Conservation (phyloP, 2,113 vertebrate species). For the Rhinoptilus africanus region DNA sequence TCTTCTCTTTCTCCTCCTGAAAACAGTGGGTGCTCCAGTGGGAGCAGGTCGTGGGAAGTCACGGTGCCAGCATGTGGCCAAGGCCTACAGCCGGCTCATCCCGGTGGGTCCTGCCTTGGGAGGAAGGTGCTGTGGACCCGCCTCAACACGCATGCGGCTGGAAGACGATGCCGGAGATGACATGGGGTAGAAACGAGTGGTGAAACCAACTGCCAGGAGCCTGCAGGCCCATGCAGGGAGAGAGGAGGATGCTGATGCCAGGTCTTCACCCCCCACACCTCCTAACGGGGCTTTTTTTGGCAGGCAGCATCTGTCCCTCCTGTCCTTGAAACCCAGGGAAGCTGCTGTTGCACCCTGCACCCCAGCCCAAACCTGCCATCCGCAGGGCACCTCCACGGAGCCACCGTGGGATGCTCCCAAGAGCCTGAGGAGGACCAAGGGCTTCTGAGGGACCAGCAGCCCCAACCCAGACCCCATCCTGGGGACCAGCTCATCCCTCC, state of each 20-base stretch:
- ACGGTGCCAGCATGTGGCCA: accelerated
- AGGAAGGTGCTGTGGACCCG: background rate
- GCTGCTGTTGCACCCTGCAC: background rate
- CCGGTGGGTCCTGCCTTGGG: background rate
- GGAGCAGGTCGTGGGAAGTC: background rate
- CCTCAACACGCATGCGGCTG: background rate
- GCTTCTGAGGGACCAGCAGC: background rate
- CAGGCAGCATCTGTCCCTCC: background rate
- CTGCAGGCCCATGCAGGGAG: accelerated
- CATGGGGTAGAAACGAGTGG: accelerated
- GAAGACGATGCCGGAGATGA: background rate
- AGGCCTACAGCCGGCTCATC: background rate
- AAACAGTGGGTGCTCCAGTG: accelerated
- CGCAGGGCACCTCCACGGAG: background rate
- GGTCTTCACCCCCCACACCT: background rate
- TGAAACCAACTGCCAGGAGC: background rate
- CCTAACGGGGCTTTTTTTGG: background rate
- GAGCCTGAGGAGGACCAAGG: background rate
- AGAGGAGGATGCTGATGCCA: background rate
- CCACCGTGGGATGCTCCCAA: background rate
- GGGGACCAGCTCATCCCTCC: background rate
- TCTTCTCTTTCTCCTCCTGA: background rate
- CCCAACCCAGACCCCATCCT: background rate
- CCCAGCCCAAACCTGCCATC: background rate
- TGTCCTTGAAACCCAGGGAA: background rate